Conservation (phyloP, 2,888 invertebrate species). For the Formica aserva region DNA sequence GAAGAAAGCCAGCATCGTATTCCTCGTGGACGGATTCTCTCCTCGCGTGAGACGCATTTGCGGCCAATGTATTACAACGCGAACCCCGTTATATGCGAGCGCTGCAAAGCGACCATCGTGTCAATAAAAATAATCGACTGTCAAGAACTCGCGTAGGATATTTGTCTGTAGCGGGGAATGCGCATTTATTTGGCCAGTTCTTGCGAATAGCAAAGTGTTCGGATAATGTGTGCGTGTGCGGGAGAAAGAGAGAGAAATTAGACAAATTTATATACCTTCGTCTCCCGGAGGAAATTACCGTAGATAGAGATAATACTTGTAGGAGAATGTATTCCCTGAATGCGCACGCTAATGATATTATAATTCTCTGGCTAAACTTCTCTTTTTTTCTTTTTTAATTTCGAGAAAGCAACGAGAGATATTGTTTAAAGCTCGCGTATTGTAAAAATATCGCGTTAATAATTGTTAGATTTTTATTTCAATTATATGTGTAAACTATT, state of each 20-base stretch:
- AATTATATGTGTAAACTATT: background rate
- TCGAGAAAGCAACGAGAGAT: background rate
- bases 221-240: background rate
- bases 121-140: conserved; percentile 50
- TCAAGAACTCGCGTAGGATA: conserved; percentile 35
- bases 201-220: conserved; percentile 20
- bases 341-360: conserved; percentile 59
- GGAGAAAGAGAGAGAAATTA: conserved; percentile 14
- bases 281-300: conserved; percentile 59
- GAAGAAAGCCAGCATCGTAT: conserved; percentile 38
- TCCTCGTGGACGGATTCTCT: conserved; percentile 11
- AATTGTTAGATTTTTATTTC: background rate
- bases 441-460: background rate
- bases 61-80: background rate
- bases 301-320: conserved; percentile 59
- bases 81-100: background rate
- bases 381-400: background rate
- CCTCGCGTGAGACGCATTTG: conserved; percentile 12
- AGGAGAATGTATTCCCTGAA: conserved; percentile 41
- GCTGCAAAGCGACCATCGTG: background rate
- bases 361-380: conserved; percentile 13
- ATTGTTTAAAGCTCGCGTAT: too few relatives aligned
- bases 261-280: conserved; percentile 28
- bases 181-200: conserved; percentile 42
- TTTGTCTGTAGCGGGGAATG: conserved; percentile 34